Conservation (phyloP, 2,113 vertebrate species). For the Poecilia latipinna region DNA sequence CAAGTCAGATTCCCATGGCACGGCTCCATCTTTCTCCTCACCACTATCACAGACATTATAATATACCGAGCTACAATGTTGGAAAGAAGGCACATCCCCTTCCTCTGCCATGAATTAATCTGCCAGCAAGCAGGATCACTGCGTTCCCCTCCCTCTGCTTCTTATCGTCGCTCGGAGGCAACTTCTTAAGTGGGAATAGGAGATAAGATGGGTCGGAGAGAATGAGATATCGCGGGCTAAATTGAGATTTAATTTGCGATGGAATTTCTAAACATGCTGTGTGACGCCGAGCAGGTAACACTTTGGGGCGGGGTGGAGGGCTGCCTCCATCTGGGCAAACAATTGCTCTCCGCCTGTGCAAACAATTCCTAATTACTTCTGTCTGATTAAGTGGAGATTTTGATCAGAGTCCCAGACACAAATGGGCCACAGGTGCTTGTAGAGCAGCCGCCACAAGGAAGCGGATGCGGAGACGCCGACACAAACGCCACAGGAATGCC, state of each 20-base stretch:
- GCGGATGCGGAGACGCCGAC: not conserved
- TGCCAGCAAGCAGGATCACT: constrained; percentile 47
- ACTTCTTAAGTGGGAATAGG: constrained; percentile 61
- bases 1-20: constrained; percentile 33
- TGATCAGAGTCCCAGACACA: constrained; percentile 44
- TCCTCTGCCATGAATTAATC: constrained; percentile 43
- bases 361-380: constrained; percentile 72
- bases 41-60: constrained; percentile 45
- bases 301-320: constrained; percentile 51
- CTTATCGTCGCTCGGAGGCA: constrained; percentile 61
- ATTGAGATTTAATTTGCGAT: constrained; percentile 73
- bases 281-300: constrained; percentile 51
- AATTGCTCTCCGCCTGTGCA: constrained; percentile 69
- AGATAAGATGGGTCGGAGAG: constrained; percentile 58
- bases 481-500: constrained; percentile 5
- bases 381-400: constrained; percentile 69
- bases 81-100: constrained; percentile 19
- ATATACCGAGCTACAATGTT: constrained; percentile 33
- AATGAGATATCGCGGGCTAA: constrained; percentile 63
- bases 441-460: constrained; percentile 6
- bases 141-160: constrained; percentile 33
- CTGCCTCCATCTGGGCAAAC: constrained; percentile 68
- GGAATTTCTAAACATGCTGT: constrained; percentile 51
- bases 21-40: constrained; percentile 38
- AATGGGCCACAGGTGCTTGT: constrained; percentile 63